Percentiles rank a stretch among this genome's conserved stretches.
Conservation (phyloP, 2,797 vertebrate genomes). For the Phyllotis vaccarum region DNA sequence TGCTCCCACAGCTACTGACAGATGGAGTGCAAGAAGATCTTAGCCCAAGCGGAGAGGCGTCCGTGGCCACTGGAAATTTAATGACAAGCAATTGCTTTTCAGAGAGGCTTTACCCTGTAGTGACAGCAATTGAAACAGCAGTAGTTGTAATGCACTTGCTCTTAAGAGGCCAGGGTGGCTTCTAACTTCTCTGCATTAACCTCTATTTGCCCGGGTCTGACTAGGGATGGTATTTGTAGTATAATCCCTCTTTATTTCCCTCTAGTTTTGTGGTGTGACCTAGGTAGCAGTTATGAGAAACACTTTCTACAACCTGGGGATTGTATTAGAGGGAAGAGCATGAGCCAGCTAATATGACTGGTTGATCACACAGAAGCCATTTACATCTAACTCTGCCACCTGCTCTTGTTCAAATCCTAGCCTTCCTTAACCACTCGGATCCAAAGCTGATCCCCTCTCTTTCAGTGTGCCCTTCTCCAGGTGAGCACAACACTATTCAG, state of each 20-base stretch:
- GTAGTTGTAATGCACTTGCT: not conserved
- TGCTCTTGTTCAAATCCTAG: not conserved
- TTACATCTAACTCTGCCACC: not conserved
- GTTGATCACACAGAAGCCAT: not conserved
- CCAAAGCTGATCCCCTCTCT: not conserved
- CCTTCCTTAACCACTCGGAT: not conserved
- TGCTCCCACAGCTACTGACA: not conserved
- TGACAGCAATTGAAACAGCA: not conserved
- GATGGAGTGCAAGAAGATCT: not conserved
- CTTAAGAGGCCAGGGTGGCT: not conserved
- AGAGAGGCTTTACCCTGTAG: constrained; percentile 31
- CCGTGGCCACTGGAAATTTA: not conserved
- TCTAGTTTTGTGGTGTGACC: constrained; percentile 56
- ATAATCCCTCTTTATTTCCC: constrained; percentile 61
- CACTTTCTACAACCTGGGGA: not conserved
- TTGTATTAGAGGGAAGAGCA: not conserved
- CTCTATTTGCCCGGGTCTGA: not conserved
- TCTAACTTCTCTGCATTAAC: not conserved
- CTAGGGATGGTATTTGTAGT: not conserved
- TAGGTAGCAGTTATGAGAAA: constrained; percentile 45
- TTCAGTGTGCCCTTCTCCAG: not conserved
- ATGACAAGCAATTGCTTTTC: not conserved
- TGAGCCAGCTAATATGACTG: not conserved
- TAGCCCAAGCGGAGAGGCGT: not conserved
- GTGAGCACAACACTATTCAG: not conserved